Conservation (phyloP, 2,113 vertebrate genomes). For the Egretta garzetta region DNA sequence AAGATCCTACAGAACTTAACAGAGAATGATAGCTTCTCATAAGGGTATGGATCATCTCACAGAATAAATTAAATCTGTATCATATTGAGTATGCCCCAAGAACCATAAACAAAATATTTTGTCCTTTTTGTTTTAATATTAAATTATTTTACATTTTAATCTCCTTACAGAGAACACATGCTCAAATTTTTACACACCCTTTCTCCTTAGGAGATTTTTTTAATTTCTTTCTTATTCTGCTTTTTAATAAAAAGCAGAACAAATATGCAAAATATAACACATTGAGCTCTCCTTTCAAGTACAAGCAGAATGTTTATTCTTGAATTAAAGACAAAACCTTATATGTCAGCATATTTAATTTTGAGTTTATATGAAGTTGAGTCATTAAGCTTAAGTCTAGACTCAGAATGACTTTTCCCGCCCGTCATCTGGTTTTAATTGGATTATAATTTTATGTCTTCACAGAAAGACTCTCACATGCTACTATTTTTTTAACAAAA, state of each 20-base stretch:
- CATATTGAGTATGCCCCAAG: neutral
- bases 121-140: neutral
- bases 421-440: slow-evolving; percentile 46
- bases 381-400: slow-evolving; percentile 44
- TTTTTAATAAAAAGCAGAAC: slow-evolving; percentile 10
- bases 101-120: neutral
- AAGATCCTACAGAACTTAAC: neutral
- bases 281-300: neutral
- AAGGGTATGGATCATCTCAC: neutral
- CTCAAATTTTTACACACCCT: neutral
- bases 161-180: neutral
- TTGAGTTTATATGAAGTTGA: slow-evolving; percentile 23
- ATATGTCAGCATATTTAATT: slow-evolving; percentile 15
- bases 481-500: neutral
- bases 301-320: slow-evolving; percentile 2
- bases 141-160: neutral
- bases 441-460: slow-evolving; percentile 12
- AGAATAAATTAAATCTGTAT: neutral
- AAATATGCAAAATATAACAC: neutral
- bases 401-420: neutral
- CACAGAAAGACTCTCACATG: neutral
- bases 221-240: neutral
- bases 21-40: neutral
- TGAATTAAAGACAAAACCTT: neutral
- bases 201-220: neutral